Base-by-base conservation (phyloP, 1,140 invertebrate genomes). In the Drosophila micromelanica region DNA sequence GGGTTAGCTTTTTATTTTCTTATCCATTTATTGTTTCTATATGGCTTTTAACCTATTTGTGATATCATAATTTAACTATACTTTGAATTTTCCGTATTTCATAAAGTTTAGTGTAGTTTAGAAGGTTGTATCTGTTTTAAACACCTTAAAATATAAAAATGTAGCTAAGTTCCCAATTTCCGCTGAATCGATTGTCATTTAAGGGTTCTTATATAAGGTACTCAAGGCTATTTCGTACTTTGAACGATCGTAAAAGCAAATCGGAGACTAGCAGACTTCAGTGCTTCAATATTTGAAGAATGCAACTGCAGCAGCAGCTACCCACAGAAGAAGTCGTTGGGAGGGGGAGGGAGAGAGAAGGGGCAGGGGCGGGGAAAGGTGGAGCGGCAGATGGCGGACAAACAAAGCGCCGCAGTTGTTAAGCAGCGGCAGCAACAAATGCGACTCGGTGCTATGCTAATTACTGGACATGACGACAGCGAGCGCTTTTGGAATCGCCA, bases 401-500 rank as follows among this genome's bases (percentile, higher is more conserved):
- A 86, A 85, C 78, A 89, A 89, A 82, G 84, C 74, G 67, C 70
- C 78, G 84, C 84, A 75, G 62, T 86, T 86, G 81, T 86, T 65
- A 76, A 59, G 55, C 61, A 42, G 49, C 62, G 17, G 42, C 60
- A 23, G 35, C 75, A 74, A 32, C 72, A 68, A 64, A 80, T 84
- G 76, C 37, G 72, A 59, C 75, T 70, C 60, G 67, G 79, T 81
- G 80, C 81, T 86, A 86, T 86, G 82, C 82, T 86, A 86, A 86
- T 86, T 86, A 86, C 82, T 86, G 82, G 78, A 86, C 81, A 86
- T 81, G 82, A 86, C 82, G 70, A 71, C 81, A 80, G 62, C 70
- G 64, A 76, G 56, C 43, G 77, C 55, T 79, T 76, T 78, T 69
- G 69, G 77, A 73, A 73, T 61, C 73, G 64, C 23, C 54, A 73